Evolutionary conservation across 2,797 vertebrate species (phyloP), one percentile per base, ranked within the genome.

Genomic region (Mastacembelus armatus): DNA sequence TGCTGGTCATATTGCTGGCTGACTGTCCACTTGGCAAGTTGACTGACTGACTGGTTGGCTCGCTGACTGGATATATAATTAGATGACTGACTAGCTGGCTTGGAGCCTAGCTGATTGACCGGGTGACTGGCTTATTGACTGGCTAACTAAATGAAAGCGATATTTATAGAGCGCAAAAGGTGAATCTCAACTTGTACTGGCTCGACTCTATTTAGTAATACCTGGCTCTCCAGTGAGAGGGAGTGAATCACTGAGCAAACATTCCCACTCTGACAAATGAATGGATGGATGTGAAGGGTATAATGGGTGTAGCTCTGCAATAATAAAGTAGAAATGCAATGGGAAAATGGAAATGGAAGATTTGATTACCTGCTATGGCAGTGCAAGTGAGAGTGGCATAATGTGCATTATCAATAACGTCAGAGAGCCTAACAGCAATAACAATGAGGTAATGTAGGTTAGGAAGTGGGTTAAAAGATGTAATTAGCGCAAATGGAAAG

Each of bases 351-450:
- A 80, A 82, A 77, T 61, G 55, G 78, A 59, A 85, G 57, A 89
- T 84, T 67, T 81, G 79, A 87, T 87, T 86, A 84, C 75, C 77
- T 77, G 83, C 79, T 77, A 71, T 50, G 68, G 69, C 62, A 62
- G 62, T 21, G 35, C 51, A 43, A 69, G 64, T 61, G 68, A 76
- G 64, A 83, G 77, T 70, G 75, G 75, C 47, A 74, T 89, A 83
- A 83, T 86, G 84, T 63, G 75, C 74, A 71, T 83, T 84, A 86
- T 85, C 83, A 77, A 79, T 69, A 82, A 74, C 10, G 67, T 79
- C 79, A 80, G 52, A 64, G 54, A 51, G 68, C 47, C 67, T 21
- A 57, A 55, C 45, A 73, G 75, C 80, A 71, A 71, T 63, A 75
- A 77, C 69, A 79, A 68, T 69, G 82, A 84, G 78, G 70, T 75